Base-by-base conservation (phyloP, 2,888 invertebrate species). In the Anticlea derivata region DNA sequence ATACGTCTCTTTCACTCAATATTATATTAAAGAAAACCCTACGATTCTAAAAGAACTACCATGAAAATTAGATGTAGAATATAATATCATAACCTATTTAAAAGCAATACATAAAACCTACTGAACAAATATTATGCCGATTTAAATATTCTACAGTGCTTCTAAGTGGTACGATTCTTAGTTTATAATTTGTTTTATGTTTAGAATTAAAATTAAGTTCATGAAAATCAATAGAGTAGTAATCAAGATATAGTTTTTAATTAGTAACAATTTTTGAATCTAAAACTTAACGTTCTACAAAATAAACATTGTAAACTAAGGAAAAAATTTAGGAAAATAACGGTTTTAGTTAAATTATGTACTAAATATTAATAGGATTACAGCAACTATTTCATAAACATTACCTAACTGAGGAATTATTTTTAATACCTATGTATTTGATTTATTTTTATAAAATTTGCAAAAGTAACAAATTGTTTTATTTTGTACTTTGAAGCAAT, bases 401-500 rank as follows among this genome's bases (percentile, higher is more conserved):
- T 86, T 81, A 83, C 75, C 85, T 88, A 87, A 76, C 65, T 79
- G 73, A 74, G 72, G 74, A 78, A 76, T 79, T 50, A 79, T 61
- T 73, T 79, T 84, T 80, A 74, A 84, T 35, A 35, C 23, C 23
- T 86, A 86, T 88, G 86, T 86, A 87, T 85, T 85, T 78, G 76
- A 73, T 83, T 88, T 83, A 84, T 89, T 54, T 91, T 88, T 30
- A 93, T 93, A 93, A 93, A 93, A 93, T 93, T 93, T 93, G 92
- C 92, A 93, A 93, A 93, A 93, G 92, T 93, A 93, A 93, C 92
- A 92, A 92, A 93, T 92, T 85, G 92, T 90, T 87, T 89, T 81
- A 62, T 23, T 91, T 93, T 93, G 93, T 93, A 93, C 93, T 93
- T 93, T 88, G 91, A 93, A 93, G 93, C 93, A 92, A 92, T 93